A percentile compares a stretch with the other conserved stretches of the same genome.
Evolutionary conservation across 2,113 vertebrate genomes (phyloP).

Genomic region (Oxygymnocypris stewartii): DNA sequence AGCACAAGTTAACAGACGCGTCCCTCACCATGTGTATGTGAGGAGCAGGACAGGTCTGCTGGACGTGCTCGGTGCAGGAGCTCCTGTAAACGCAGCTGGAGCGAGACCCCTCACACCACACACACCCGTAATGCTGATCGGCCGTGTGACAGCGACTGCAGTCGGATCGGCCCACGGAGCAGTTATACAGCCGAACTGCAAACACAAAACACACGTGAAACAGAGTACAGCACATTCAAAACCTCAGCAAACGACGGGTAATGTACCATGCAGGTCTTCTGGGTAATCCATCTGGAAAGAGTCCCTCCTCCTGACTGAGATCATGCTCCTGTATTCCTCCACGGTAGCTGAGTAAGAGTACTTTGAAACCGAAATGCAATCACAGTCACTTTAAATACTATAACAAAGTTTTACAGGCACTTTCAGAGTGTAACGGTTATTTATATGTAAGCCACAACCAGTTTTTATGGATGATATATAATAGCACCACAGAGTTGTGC

Average conservation of each 20-base stretch:
- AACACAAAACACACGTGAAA: not conserved
- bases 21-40: conserved; percentile 83
- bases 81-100: conserved; percentile 82
- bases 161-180: conserved; percentile 89
- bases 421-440: not conserved
- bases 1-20: not conserved
- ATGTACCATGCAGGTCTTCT: conserved; percentile 84
- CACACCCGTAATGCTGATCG: conserved; percentile 83
- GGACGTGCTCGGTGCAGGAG: conserved; percentile 80
- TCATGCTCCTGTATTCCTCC: conserved; percentile 81
- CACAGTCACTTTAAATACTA: not conserved
- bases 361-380: conserved; percentile 68
- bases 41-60: conserved; percentile 88
- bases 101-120: conserved; percentile 84
- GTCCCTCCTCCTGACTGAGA: conserved; percentile 82
- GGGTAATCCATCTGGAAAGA: conserved; percentile 86
- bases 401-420: not conserved
- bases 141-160: conserved; percentile 95
- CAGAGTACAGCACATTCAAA: not conserved
- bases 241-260: too few species aligned
- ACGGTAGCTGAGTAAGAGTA: conserved; percentile 80
- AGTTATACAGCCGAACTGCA: conserved; percentile 92
- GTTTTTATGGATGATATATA: not conserved
- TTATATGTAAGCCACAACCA: not conserved
- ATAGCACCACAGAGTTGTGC: not conserved